phyloP scores from a whole-genome alignment of 1,140 invertebrate species.

The Cyphomyrmex costatus region DNA sequence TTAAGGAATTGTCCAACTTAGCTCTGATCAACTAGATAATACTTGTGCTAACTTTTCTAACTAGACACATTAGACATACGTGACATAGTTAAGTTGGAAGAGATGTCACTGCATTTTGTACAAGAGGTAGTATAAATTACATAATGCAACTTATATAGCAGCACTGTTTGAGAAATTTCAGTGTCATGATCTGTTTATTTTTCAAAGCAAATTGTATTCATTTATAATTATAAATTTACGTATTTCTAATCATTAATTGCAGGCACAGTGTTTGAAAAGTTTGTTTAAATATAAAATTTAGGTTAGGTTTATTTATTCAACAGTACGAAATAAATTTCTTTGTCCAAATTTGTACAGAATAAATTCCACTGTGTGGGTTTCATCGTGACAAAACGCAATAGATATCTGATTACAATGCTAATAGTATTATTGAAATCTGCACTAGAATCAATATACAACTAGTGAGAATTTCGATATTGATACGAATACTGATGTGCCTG shows the following conservation, averaged over 20 bases:
- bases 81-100: slow-evolving; percentile 34
- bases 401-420: slow-evolving; percentile 40
- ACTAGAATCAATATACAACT: slow-evolving; percentile 21
- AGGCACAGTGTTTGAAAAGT: background rate
- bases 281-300: slow-evolving; percentile 19
- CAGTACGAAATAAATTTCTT: background rate
- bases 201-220: background rate
- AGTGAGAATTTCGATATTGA: slow-evolving; percentile 34
- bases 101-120: background rate
- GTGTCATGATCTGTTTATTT: background rate
- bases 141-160: slow-evolving; percentile 30
- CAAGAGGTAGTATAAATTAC: slow-evolving; percentile 3
- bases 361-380: slow-evolving; percentile 12
- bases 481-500: background rate
- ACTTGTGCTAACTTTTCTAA: slow-evolving; percentile 55
- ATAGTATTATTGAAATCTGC: slow-evolving; percentile 36
- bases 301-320: background rate
- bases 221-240: slow-evolving; percentile 25
- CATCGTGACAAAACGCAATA: background rate
- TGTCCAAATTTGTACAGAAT: background rate
- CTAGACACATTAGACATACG: slow-evolving; percentile 58
- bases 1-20: slow-evolving; percentile 51
- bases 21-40: slow-evolving; percentile 57
- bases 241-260: slow-evolving; percentile 13
- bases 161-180: background rate